Evolutionary conservation across 2,797 vertebrate genomes (phyloP), one percentile per base, ranked within the genome.

Genomic region (Crax fasciolata): DNA sequence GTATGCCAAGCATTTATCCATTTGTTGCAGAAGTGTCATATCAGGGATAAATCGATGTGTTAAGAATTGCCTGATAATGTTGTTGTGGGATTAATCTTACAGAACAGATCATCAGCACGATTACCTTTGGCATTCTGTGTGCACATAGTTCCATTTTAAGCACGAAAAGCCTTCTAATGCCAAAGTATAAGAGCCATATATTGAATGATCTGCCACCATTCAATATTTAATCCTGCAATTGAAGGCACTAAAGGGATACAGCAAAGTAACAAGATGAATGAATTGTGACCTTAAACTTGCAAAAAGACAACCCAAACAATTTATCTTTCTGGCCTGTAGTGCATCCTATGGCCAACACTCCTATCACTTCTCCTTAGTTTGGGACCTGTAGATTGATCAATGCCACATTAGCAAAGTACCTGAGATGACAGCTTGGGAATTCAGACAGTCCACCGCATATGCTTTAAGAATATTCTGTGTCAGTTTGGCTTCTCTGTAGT

Each of bases 271-370:
- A 98, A 99, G 98, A 99, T 98, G 98, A 99, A 99, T 99, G 98
- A 98, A 98, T 98, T 98, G 97, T 98, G 98, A 99, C 99, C 99
- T 98, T 98, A 98, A 97, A 99, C 98, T 98, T 98, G 98, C 98
- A 98, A 98, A 99, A 98, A 99, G 98, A 98, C 98, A 98, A 98
- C 98, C 97, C 97, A 97, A 98, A 98, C 98, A 98, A 99, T 99
- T 99, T 99, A 98, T 99, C 98, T 98, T 98, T 97, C 97, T 98
- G 98, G 98, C 97, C 98, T 90, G 59, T 94, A 96, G 95, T 96
- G 97, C 97, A 98, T 98, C 97, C 98, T 98, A 96, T 55, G 96
- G 97, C 98, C 96, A 98, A 98, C 97, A 98, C 98, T 98, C 98
- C 95, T 98, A 97, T 98, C 95, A 94, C 92, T 97, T 97, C 95